Evolutionary conservation across 2,797 vertebrate genomes (phyloP), one percentile per base, ranked within the genome.

Genomic region (Leptatherina wallacei): DNA sequence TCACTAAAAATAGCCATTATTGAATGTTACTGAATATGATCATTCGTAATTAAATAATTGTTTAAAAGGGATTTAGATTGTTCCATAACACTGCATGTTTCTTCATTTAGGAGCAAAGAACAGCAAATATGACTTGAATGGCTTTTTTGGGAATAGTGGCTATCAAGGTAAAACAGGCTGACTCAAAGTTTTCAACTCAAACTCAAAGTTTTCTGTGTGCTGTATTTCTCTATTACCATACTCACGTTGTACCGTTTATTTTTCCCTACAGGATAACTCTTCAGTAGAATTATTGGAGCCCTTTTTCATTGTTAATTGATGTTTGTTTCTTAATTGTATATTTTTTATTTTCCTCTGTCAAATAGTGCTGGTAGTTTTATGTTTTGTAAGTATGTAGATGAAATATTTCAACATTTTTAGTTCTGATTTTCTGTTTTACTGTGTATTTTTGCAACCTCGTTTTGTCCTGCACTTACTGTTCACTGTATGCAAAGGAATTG

Each of bases 91-190:
- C n/a, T 51, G n/a, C 8, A 9, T 51, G 6, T 68, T 35, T 77
- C 47, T 68, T 1, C 71, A 33, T 83, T 80, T 60, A 94, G 94
- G 89, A 69, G 87, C 80, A 59, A 91, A 93, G 18, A 86, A 92
- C 24, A 68, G 32, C 14, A 93, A 95, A 89, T 85, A 92, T 61
- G 83, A 93, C 42, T 68, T 94, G 77, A 94, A 91, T 35, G 91
- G 93, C 58, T 95, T 95, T 86, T 92, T 94, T 85, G 92, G 94
- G 7, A 94, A 94, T 20, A 66, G 80, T 78, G 92, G 91, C 72
- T 85, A 92, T 78, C 90, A 94, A 90, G 93, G 94, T 95, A 77
- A 80, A 70, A 61, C 44, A 61, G 27, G 55, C 8, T 58, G 1
- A 9, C 33, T 16, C 9, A 0, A 29, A 29, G 22, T 33, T 27